Base-by-base conservation (phyloP, 2,113 vertebrate species). In the Periophthalmodon schlosseri region DNA sequence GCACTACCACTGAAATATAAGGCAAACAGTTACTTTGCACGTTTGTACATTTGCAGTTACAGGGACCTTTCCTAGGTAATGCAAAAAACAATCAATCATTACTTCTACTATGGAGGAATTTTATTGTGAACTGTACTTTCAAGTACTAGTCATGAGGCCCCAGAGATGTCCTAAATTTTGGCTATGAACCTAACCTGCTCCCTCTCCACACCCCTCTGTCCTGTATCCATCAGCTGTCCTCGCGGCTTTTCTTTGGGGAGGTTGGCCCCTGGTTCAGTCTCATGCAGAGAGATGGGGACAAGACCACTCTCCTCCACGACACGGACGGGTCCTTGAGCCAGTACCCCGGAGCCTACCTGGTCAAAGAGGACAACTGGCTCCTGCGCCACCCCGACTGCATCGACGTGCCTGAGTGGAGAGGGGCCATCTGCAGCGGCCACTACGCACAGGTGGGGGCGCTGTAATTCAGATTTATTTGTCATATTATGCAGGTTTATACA, bases 321-420 rank as follows among this genome's bases (percentile, higher is more conserved):
- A 86, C 95, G 0, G 98, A 99, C 1, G 98, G 98, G 49, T 97
- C 98, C 0, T 95, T 99, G 83, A 98, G 97, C 0, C 95, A 98
- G 81, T 99, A 97, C 76, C 96, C 97, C 0, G 97, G 97, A 16
- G 95, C 96, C 21, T 99, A 95, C 79, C 92, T 99, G 70, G 96
- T 98, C 15, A 99, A 97, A 83, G 94, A 97, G 1, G 98, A 99
- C 86, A 99, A 99, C 90, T 99, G 96, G 96, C 91, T 99, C 63
- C 93, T 99, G 72, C 94, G 96, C 33, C 95, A 99, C 82, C 95
- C 96, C 0, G 96, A 98, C 76, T 99, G 98, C 90, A 95, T 99
- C 2, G 93, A 97, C 0, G 96, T 99, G 3, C 98, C 97, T 0
- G 96, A 99, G 84, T 99, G 98, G 98, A 95, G 94, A 76, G 97